Conservation (phyloP, 2,113 vertebrate genomes). For the Emydura subglobosa region DNA sequence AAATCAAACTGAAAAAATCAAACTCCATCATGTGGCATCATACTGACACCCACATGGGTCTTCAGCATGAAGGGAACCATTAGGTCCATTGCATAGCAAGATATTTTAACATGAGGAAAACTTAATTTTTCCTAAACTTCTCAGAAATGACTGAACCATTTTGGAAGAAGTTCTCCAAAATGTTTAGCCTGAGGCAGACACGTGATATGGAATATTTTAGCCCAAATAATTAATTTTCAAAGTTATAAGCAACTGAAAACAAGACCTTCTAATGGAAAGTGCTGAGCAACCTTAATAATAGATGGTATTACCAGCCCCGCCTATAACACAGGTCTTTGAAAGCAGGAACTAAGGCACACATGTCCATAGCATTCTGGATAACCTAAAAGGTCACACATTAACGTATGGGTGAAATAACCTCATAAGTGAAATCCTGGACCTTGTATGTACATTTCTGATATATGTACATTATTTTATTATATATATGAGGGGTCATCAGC, state of each 20-base stretch:
- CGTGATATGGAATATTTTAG: background rate
- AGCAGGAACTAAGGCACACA: background rate
- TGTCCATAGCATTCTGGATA: background rate
- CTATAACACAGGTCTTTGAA: background rate
- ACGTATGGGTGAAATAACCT: background rate
- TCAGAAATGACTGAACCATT: background rate
- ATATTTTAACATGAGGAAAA: background rate
- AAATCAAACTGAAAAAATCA: too few species aligned
- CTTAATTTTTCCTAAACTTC: background rate
- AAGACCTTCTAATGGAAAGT: background rate
- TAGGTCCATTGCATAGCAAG: background rate
- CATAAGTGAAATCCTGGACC: background rate
- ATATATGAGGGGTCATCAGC: background rate
- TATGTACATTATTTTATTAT: background rate
- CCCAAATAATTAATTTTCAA: too few species aligned
- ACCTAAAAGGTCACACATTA: background rate
- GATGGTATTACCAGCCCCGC: background rate
- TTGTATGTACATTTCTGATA: background rate
- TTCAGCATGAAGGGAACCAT: background rate
- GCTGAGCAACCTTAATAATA: background rate
- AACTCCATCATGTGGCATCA: background rate
- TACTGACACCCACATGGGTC: background rate
- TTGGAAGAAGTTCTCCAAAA: background rate
- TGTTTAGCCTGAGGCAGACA: background rate
- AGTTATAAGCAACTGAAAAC: background rate